Evolutionary conservation across 2,888 invertebrate genomes (phyloP).

Genomic region (Epistrophe eligans): DNA sequence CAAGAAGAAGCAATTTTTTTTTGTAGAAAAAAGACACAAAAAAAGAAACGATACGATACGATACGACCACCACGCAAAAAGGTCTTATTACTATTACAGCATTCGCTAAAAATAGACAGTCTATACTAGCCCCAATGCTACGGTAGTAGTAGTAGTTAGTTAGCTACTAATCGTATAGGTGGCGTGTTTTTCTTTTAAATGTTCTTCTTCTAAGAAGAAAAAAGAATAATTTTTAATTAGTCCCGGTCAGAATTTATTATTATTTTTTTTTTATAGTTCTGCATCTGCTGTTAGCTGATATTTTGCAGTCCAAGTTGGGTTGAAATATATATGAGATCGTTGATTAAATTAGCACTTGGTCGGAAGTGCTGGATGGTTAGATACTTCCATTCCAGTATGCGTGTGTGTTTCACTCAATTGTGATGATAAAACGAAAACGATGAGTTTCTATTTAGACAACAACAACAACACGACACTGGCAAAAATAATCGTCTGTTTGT

Average conservation of each 20-base stretch:
- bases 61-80: constrained; percentile 51
- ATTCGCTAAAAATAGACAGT: constrained; percentile 64
- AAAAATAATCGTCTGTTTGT: background rate
- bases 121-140: constrained; percentile 16
- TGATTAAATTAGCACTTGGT: constrained; percentile 52
- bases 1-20: constrained; percentile 48
- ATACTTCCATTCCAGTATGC: constrained; percentile 18
- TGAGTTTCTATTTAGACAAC: constrained; percentile 19
- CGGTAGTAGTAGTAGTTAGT: constrained; percentile 31
- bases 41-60: constrained; percentile 16
- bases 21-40: constrained; percentile 33
- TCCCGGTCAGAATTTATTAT: constrained; percentile 20
- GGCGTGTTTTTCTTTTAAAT: constrained; percentile 48
- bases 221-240: constrained; percentile 35
- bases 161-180: constrained; percentile 34
- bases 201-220: background rate
- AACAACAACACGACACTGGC: constrained; percentile 7
- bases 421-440: background rate
- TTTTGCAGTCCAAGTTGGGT: constrained; percentile 24
- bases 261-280: constrained; percentile 16
- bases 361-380: constrained; percentile 34
- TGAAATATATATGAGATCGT: constrained; percentile 10
- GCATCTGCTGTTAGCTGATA: constrained; percentile 25
- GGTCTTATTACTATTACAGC: constrained; percentile 70
- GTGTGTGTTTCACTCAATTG: constrained; percentile 2